Percentiles rank a stretch among this genome's conserved stretches.
phyloP scores from a whole-genome alignment of 23 tunicate species.

The Corella eumyota region DNA sequence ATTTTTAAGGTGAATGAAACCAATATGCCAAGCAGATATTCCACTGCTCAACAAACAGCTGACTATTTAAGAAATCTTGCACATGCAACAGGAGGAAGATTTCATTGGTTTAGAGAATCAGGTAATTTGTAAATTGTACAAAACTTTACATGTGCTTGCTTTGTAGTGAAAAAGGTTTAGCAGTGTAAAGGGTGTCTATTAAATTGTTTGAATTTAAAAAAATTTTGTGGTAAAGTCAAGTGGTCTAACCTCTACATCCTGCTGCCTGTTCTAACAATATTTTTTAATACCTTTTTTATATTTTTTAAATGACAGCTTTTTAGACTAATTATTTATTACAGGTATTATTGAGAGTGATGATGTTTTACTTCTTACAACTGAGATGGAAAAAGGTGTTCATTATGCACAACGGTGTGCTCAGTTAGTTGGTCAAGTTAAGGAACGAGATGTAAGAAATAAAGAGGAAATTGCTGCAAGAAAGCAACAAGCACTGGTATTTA shows the following conservation, averaged over 20 bases:
- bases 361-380: conserved; percentile 27
- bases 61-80: conserved; percentile 64
- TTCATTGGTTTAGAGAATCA: conserved; percentile 81
- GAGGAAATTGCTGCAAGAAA: conserved; percentile 19
- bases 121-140: background rate
- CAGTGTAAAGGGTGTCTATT: too few relatives aligned
- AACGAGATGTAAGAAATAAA: conserved; percentile 20
- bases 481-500: conserved; percentile 9
- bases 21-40: conserved; percentile 66
- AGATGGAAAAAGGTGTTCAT: conserved; percentile 73
- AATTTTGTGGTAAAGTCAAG: too few relatives aligned
- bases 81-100: conserved; percentile 47
- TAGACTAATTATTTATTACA: too few relatives aligned
- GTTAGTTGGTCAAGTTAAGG: conserved; percentile 54
- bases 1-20: conserved; percentile 9
- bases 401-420: conserved; percentile 54
- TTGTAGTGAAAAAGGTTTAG: too few relatives aligned
- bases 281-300: too few relatives aligned
- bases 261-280: too few relatives aligned
- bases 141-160: too few relatives aligned
- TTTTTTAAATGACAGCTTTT: too few relatives aligned
- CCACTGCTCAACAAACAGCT: conserved; percentile 39
- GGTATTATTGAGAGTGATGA: conserved; percentile 94
- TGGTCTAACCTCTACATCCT: too few relatives aligned
- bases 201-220: too few relatives aligned